Conservation (phyloP, 64 coral and sea anemone species). For the Montipora efflorescens region DNA sequence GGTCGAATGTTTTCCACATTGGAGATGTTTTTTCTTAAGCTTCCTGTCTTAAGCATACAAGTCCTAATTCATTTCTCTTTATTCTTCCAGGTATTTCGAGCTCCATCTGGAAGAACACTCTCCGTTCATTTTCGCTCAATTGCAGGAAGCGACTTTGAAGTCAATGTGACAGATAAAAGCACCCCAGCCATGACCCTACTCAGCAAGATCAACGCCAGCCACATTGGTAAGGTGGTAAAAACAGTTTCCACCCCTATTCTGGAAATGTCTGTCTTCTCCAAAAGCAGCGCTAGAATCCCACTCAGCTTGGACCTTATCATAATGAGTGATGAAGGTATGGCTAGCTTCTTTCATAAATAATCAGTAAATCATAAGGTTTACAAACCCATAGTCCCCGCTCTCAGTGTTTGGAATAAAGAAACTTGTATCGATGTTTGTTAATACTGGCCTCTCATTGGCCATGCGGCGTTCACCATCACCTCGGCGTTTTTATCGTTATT, state of each 20-base stretch:
- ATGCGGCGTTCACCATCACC: no score
- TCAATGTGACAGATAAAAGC: constrained; percentile 8
- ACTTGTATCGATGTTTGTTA: no score
- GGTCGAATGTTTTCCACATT: no score
- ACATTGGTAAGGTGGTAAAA: constrained; percentile 28
- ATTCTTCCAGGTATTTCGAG: not conserved
- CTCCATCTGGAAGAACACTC: not conserved
- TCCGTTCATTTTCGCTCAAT: constrained; percentile 25
- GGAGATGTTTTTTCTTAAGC: no score
- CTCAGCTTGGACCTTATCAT: not conserved
- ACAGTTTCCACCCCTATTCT: not conserved
- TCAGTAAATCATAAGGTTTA: no score
- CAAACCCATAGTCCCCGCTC: no score
- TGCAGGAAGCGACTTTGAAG: not conserved
- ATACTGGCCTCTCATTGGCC: no score
- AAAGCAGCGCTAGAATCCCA: not conserved
- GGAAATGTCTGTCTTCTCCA: not conserved
- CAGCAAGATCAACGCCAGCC: not conserved
- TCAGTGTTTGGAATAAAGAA: no score
- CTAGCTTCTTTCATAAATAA: no score
- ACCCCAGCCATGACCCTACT: not conserved
- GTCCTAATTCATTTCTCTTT: not conserved
- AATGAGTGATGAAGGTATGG: not conserved
- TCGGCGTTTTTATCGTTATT: no score
- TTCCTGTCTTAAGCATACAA: not conserved